Percentiles rank a stretch among this genome's conserved stretches.
These are phyloP conservation scores for Anagrus nilaparvatae DNA, from an alignment of 1,140 invertebrate genomes.

Conservation along the genomic window DNA sequence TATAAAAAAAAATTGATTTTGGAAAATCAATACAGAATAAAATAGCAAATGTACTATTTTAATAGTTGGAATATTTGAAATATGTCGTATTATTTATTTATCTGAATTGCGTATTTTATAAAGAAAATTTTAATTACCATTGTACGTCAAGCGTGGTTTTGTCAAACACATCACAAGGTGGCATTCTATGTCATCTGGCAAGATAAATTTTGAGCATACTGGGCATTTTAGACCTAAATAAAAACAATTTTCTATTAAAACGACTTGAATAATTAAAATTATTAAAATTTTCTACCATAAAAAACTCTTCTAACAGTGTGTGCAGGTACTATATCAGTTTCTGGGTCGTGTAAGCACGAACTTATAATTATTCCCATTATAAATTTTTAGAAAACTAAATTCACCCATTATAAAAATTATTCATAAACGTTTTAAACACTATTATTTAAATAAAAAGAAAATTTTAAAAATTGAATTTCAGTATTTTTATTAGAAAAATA, in stretches of 20 bases:
- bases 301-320: slow-evolving; percentile 38
- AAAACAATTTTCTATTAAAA: too few relatives aligned
- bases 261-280: background rate
- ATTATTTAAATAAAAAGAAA: too few relatives aligned
- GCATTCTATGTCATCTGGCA: slow-evolving; percentile 96
- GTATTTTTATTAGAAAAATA: background rate
- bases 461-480: background rate
- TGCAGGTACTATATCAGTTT: slow-evolving; percentile 41
- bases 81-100: too few relatives aligned
- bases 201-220: slow-evolving; percentile 94
- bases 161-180: slow-evolving; percentile 98
- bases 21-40: too few relatives aligned
- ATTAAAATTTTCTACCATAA: slow-evolving; percentile 36
- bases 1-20: background rate
- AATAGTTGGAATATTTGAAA: too few relatives aligned
- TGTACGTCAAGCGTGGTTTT: slow-evolving; percentile 95
- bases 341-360: slow-evolving; percentile 60
- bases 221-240: slow-evolving; percentile 91
- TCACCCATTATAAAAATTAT: slow-evolving; percentile 13
- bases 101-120: too few relatives aligned
- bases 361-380: slow-evolving; percentile 66
- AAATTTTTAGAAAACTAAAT: slow-evolving; percentile 22
- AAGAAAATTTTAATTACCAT: slow-evolving; percentile 59
- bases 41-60: too few relatives aligned
- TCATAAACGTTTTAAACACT: too few relatives aligned